Evolutionary conservation across 2,113 vertebrate species (phyloP), one percentile per base, ranked within the genome.

Genomic region (Amblyornis subalaris): DNA sequence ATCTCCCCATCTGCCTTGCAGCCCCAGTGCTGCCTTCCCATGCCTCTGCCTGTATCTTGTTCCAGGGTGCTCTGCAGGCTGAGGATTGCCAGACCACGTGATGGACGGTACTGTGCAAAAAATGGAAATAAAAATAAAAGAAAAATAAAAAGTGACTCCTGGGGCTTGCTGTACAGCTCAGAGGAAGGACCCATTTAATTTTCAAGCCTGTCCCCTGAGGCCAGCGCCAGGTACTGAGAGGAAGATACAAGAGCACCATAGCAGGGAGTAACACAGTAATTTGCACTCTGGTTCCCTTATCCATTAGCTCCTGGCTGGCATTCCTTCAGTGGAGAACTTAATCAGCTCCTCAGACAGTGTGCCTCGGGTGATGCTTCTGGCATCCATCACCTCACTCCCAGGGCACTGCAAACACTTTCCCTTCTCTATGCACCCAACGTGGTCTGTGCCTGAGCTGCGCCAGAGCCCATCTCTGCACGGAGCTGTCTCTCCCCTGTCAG

Each of bases 391-490:
- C 66, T 79, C 28, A 4, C 62, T n/a, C 40, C 73, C 69, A 47
- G 61, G 55, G 76, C 73, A 51, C 54, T 1, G 14, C 89, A 55
- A 64, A 67, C 0, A 0, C 10, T n/a, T 73, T 60, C 45, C 74
- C 24, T 61, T 53, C 54, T 25, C 9, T 3, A 0, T 0, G 4
- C 28, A 16, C 36, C 66, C 75, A n/a, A 0, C 0, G 1, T 17
- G 20, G 51, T 22, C 10, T 36, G 29, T 14, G 69, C 36, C 54
- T 9, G 40, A 42, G 77, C 45, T 50, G 61, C 9, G 62, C 1
- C n/a, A 45, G 45, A 76, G 50, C 47, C 73, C 44, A 29, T 51
- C 40, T 61, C 71, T 73, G 35, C 54, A 13, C 36, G 0, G 3
- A 42, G 58, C 82, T 79, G 48, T 8, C 47, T 35, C 33, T 87